These are phyloP conservation scores for Megalopta genalis DNA, from an alignment of 1,140 invertebrate species.

Conservation along the genomic window DNA sequence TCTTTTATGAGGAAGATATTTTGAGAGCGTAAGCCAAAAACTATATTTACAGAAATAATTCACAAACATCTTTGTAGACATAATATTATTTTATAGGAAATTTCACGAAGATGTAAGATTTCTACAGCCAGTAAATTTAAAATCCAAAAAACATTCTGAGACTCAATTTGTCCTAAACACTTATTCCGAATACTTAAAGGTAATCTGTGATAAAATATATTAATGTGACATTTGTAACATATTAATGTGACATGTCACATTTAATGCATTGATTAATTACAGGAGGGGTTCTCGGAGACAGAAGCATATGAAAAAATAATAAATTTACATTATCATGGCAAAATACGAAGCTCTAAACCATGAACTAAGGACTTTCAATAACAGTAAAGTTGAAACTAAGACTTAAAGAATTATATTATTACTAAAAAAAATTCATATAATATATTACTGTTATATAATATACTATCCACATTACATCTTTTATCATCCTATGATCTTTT, in stretches of 20 bases:
- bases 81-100: conserved; percentile 79
- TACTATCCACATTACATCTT: too few relatives aligned
- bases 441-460: too few relatives aligned
- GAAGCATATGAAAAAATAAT: conserved; percentile 46
- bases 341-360: too few relatives aligned
- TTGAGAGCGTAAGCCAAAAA: conserved; percentile 87
- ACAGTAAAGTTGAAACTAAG: not conserved
- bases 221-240: conserved; percentile 15
- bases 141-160: conserved; percentile 78
- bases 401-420: not conserved
- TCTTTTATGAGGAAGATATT: conserved; percentile 93
- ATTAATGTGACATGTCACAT: conserved; percentile 7
- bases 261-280: conserved; percentile 20
- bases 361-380: not conserved
- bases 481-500: too few relatives aligned
- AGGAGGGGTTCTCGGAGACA: conserved; percentile 33
- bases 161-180: conserved; percentile 83
- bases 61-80: not conserved
- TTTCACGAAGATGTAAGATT: conserved; percentile 82
- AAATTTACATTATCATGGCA: too few relatives aligned
- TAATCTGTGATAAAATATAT: conserved; percentile 30
- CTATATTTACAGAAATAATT: conserved; percentile 3
- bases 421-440: not conserved
- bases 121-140: conserved; percentile 79
- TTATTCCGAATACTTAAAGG: conserved; percentile 81